Conservation (phyloP, 2,888 invertebrate species). For the Aleiodes leptofemur region DNA sequence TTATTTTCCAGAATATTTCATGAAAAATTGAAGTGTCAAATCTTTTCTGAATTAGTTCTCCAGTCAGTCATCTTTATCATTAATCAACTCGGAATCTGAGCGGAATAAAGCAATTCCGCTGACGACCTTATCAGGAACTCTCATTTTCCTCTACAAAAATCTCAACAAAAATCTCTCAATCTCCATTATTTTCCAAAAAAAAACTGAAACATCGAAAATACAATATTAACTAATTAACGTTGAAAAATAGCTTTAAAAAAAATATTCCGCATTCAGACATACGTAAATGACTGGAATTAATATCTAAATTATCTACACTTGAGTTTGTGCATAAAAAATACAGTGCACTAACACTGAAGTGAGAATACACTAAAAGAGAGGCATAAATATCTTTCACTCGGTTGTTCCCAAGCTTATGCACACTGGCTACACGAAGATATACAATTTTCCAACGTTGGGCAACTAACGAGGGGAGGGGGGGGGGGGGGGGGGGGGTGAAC, state of each 20-base stretch:
- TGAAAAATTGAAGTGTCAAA: neutral
- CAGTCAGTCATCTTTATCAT: too few species aligned
- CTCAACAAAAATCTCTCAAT: neutral
- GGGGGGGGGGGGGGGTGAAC: neutral
- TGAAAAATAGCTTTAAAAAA: too few species aligned
- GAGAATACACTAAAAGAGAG: neutral
- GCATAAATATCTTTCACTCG: slow-evolving; percentile 30
- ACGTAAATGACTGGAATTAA: too few species aligned
- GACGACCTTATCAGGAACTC: too few species aligned
- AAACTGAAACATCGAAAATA: too few species aligned
- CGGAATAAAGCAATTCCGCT: too few species aligned
- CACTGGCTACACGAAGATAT: slow-evolving; percentile 22
- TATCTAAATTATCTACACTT: slow-evolving; percentile 20
- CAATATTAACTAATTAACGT: too few species aligned
- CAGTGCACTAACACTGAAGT: neutral
- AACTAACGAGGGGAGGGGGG: neutral
- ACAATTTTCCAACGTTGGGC: slow-evolving; percentile 20
- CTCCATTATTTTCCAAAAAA: too few species aligned
- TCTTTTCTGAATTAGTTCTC: too few species aligned
- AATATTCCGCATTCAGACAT: too few species aligned
- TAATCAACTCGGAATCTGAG: too few species aligned
- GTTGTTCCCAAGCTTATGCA: slow-evolving; percentile 31
- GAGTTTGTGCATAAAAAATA: neutral
- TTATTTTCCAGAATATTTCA: neutral
- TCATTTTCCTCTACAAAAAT: too few species aligned